Percentiles rank a stretch among this genome's conserved stretches.
Evolutionary conservation across 2,113 vertebrate genomes (phyloP).

Genomic region (Megaceryle maxima): DNA sequence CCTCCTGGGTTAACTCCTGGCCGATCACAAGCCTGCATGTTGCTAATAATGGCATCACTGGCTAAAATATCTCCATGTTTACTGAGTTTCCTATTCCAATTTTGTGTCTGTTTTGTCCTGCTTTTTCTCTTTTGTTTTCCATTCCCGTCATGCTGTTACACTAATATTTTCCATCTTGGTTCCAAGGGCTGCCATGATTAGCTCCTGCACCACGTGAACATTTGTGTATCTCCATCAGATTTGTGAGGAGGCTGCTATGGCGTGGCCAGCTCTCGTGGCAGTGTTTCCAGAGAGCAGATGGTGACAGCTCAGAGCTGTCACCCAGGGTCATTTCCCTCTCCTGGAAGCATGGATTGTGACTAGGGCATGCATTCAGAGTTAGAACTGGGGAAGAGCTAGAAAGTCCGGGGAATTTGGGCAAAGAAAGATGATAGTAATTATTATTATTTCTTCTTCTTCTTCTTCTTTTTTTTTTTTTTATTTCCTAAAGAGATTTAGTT

Average conservation of each 20-base stretch:
- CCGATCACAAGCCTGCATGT: not conserved
- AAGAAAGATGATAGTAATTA: not conserved
- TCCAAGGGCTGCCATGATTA: slow-evolving; percentile 56
- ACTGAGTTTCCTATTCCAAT: not conserved
- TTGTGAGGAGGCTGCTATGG: slow-evolving; percentile 6
- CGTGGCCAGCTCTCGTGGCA: slow-evolving; percentile 49
- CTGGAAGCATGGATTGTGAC: not conserved
- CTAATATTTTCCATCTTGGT: slow-evolving; percentile 63
- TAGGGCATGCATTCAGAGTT: not conserved
- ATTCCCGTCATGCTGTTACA: slow-evolving; percentile 40
- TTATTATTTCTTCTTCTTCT: accelerated
- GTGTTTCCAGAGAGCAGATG: slow-evolving; percentile 57
- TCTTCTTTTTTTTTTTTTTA: accelerated
- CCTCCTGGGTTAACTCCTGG: not conserved
- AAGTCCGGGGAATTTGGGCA: not conserved
- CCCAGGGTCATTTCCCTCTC: not conserved
- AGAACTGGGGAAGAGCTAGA: not conserved
- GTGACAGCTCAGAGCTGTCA: not conserved
- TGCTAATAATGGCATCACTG: not conserved
- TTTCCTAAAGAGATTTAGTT: not conserved
- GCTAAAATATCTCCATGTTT: not conserved
- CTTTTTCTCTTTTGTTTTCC: slow-evolving; percentile 40
- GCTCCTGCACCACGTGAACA: slow-evolving; percentile 35
- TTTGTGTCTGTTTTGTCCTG: not conserved
- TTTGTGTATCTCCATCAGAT: slow-evolving; percentile 37